Base-by-base conservation (phyloP, 2,113 vertebrate genomes). In the Hippocampus barbouri region DNA sequence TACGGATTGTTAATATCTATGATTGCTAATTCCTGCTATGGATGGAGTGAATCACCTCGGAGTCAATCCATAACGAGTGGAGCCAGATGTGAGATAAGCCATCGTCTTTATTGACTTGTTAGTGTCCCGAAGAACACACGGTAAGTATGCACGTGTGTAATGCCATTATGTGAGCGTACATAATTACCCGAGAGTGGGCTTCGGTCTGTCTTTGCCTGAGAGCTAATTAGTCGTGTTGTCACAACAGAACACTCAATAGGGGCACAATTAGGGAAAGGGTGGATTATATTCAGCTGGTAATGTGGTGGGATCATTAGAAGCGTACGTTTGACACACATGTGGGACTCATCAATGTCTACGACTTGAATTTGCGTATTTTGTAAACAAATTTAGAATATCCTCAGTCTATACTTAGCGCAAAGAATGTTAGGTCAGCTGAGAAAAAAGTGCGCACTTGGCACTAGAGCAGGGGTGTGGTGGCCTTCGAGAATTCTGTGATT, bases 91-190 rank as follows among this genome's bases (percentile, higher is more conserved):
- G 72, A 86, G 88, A 89, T 80, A 91, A 89, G 77, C 73, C 83
- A 76, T 49, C 80, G 83, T 85, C 79, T 59, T 90, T 91, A 91
- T 92, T 92, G 90, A 91, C 87, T 86, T 83, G 86, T 91, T 88
- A 85, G 85, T 90, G 83, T 89, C 87, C 64, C 84, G 78, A 77
- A 85, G 77, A 89, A 85, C 84, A 79, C 77, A 41, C 41, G 66
- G 66, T 66, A 51, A 64, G 23, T 73, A 77, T 47, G 54, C 34
- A 59, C 27, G 71, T 41, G 54, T 73, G 73, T 72, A 51, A 64
- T 21, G 25, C 3, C 56, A 15, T 40, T 73, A 76, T 72, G 69
- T 66, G 69, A 77, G 70, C 56, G 69, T 73, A 71, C 78, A 69
- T 76, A 81, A 88, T 89, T 83, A 88, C 79, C 80, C 57, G 71